Conservation (phyloP, 2,113 vertebrate genomes). For the Anseranas semipalmata region DNA sequence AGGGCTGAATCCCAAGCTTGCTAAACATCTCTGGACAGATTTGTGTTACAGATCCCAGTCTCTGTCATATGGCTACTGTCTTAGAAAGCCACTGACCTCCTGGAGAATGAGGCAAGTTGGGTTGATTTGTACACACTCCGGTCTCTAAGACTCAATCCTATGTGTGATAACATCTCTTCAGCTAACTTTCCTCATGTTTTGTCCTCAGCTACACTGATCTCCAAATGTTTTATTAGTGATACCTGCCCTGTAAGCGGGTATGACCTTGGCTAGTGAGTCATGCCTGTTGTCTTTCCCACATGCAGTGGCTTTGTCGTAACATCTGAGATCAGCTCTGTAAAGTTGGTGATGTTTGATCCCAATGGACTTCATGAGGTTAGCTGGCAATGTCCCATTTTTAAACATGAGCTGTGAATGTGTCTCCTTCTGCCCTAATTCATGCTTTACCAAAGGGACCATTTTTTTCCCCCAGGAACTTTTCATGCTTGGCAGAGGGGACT, state of each 20-base stretch:
- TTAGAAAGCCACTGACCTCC: neutral
- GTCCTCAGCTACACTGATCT: neutral
- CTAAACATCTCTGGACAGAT: neutral
- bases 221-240: neutral
- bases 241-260: neutral
- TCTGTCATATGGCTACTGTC: neutral
- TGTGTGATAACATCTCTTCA: neutral
- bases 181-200: neutral
- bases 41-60: neutral
- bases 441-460: neutral
- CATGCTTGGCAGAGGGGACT: neutral
- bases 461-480: neutral
- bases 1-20: neutral
- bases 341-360: neutral
- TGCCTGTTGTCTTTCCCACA: neutral
- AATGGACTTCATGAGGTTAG: neutral
- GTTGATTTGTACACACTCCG: conserved; percentile 5
- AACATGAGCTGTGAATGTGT: neutral
- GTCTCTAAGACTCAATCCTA: neutral
- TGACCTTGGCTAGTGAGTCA: neutral
- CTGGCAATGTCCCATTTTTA: neutral
- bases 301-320: neutral
- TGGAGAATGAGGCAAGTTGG: neutral
- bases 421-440: neutral
- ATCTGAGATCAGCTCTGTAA: neutral